Base-by-base conservation (phyloP, 2,888 invertebrate genomes). In the Cheilosia urbana region DNA sequence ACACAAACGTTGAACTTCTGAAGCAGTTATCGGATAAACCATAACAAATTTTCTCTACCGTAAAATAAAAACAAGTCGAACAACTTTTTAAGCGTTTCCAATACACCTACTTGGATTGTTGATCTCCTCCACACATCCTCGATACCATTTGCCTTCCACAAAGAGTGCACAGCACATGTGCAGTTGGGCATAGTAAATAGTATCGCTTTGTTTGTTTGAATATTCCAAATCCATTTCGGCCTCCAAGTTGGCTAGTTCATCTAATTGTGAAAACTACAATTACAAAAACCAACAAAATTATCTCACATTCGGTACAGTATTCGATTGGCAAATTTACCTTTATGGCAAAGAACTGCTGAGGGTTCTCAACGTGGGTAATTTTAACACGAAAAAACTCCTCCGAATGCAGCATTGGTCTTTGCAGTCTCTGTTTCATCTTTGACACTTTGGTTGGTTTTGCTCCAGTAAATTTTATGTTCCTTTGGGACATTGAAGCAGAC, bases 331-430 rank as follows among this genome's bases (percentile, higher is more conserved):
- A 60, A 69, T 13, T 68, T 92, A 95, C 95, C 92, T 94, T 94
- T 88, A 95, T 94, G 0, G 96, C 94, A 90, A 93, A 96, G 90
- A 97, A 95, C 79, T 93, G 93, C 88, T 94, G 93, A 0, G 96
- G 96, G 89, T 94, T 94, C 27, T 94, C 92, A 1, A 96, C 92
- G 87, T 94, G 93, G 0, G 94, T 93, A 53, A 96, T 91, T 73
- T 93, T 90, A 0, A 95, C 94, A 15, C 93, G 90, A 60, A 90
- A 68, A 13, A 89, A 82, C 30, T 90, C 89, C 0, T 90, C 90
- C 2, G 45, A 13, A 7, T 87, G 85, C 1, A 90, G 88, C 2
- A 62, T 34, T 71, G 82, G 78, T 45, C 88, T 89, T 4, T 88
- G 87, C 30, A 90, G 76, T 27, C 88, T 87, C 7, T 89, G 87